Base-by-base conservation (phyloP, 2,797 vertebrate genomes). In the Argyrosomus regius region DNA sequence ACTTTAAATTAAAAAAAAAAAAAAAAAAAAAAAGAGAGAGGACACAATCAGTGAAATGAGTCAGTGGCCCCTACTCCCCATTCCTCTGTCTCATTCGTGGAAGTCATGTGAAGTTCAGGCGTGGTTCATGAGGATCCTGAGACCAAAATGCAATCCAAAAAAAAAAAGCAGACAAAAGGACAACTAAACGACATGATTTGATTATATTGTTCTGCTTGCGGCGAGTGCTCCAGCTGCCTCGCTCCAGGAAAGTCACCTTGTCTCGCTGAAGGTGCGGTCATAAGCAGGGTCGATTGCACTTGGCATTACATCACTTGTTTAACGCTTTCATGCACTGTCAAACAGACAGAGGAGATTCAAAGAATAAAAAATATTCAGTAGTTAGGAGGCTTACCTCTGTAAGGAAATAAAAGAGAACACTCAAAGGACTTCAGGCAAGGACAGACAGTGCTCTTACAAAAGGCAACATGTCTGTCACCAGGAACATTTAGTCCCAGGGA, bases 171-270 rank as follows among this genome's bases (percentile, higher is more conserved):
- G 12, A 56, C 16, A 52, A 54, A 50, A 59, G 76, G 75, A 18
- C 17, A 24, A 71, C 17, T 65, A 64, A 90, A 89, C 46, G 66
- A 90, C 81, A 76, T 91, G 70, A 93, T 92, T 85, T 89, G 68
- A 93, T 93, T 89, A 91, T 64, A 56, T 65, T 73, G 81, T 78
- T 85, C 58, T 83, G 78, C 81, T 87, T 79, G 74, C 79, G 69
- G 78, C 13, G 24, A 75, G 78, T 45, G 74, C 63, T 75, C 60
- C 52, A 14, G 75, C 67, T 77, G 76, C 39, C 74, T 86, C n/a
- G 1, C 73, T 88, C 18, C 24, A 66, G 75, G 56, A 92, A 92
- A 90, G 93, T 91, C 92, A 93, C 90, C 89, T 93, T 93, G 90
- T 86, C 83, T 69, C 1, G 0, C 18, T 0, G 1, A 74, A 68